Evolutionary conservation across 2,888 invertebrate genomes (phyloP).

Genomic region (Tetanocera ferruginea): DNA sequence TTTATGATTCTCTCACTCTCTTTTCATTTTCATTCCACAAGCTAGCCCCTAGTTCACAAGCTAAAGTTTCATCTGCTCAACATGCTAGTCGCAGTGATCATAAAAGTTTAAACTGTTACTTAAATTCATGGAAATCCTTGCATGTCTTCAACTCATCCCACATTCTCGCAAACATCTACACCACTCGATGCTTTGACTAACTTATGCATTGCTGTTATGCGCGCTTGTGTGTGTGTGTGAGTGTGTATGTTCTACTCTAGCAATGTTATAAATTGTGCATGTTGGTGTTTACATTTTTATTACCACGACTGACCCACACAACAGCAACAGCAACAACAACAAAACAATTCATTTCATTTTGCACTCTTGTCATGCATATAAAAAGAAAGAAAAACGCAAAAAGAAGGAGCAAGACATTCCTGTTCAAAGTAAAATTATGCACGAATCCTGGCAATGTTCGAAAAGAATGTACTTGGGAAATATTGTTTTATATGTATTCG

Average conservation of each 20-base stretch:
- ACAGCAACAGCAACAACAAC: not conserved
- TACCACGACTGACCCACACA: conserved; percentile 36
- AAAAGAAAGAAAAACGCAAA: not conserved
- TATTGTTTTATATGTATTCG: no score
- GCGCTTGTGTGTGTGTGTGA: not conserved
- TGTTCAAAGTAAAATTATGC: conserved; percentile 41
- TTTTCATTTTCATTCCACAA: not conserved
- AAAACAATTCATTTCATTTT: conserved; percentile 12
- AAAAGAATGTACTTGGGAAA: not conserved
- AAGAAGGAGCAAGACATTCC: not conserved
- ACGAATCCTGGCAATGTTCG: conserved; percentile 38
- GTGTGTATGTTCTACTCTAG: not conserved
- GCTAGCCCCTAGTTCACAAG: not conserved
- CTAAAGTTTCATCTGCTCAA: not conserved
- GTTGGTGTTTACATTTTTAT: conserved; percentile 46
- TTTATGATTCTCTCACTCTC: not conserved
- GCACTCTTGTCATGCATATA: not conserved
- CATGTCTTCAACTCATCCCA: not conserved
- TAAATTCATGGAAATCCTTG: conserved; percentile 16
- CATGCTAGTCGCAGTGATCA: not conserved
- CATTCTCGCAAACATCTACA: not conserved
- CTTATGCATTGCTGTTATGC: not conserved
- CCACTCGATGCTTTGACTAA: not conserved
- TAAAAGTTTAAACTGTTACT: conserved; percentile 19
- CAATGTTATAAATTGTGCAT: conserved; percentile 42